These are phyloP conservation scores for Alauda arvensis DNA, from an alignment of 2,797 vertebrate species.

Conservation along the genomic window DNA sequence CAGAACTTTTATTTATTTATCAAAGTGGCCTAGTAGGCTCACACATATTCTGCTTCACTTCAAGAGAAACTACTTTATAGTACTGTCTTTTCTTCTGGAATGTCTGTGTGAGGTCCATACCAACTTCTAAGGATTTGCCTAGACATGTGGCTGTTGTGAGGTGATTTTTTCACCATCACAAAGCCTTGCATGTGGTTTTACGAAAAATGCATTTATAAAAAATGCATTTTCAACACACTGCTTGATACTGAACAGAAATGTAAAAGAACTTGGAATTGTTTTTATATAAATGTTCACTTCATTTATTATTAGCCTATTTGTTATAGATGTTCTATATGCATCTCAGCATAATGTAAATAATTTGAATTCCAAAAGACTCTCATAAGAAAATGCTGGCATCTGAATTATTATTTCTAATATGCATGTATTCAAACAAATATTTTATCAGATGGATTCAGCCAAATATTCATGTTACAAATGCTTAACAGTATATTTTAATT, in stretches of 20 bases:
- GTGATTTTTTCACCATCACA: conserved; percentile 57
- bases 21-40: background rate
- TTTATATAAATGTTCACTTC: conserved; percentile 61
- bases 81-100: conserved; percentile 29
- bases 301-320: conserved; percentile 63
- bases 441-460: conserved; percentile 38
- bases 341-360: conserved; percentile 63
- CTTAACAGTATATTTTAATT: background rate
- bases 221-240: conserved; percentile 60
- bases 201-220: conserved; percentile 66
- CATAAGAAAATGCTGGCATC: conserved; percentile 45
- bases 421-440: conserved; percentile 27
- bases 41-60: conserved; percentile 9
- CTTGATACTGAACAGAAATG: conserved; percentile 55
- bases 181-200: conserved; percentile 68
- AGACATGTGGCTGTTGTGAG: conserved; percentile 57
- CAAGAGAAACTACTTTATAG: conserved; percentile 31
- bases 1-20: conserved; percentile 45
- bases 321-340: conserved; percentile 54
- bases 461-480: background rate
- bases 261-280: conserved; percentile 68
- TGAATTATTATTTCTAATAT: conserved; percentile 50
- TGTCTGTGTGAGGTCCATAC: conserved; percentile 61
- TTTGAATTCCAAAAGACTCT: conserved; percentile 31
- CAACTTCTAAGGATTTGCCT: conserved; percentile 46